Percentiles rank a stretch among this genome's conserved stretches.
Evolutionary conservation across 2,888 invertebrate genomes (phyloP).

Genomic region (Plagodis pulveraria): DNA sequence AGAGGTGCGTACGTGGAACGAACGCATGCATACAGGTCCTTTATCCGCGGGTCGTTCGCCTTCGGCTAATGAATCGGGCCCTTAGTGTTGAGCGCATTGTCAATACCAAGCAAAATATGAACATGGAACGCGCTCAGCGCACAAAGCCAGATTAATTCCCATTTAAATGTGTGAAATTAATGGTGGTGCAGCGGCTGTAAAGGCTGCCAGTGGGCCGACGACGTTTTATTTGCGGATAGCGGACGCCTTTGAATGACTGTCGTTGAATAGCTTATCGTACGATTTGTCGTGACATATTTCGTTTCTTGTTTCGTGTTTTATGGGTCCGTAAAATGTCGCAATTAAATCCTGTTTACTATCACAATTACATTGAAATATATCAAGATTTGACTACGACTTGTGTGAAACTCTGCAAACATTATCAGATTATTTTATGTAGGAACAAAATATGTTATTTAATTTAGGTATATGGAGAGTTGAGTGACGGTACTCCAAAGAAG

Average conservation of each 20-base stretch:
- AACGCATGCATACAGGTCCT: slow-evolving; percentile 68
- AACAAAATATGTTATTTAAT: too few relatives aligned
- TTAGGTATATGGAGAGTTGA: too few relatives aligned
- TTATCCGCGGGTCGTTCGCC: slow-evolving; percentile 78
- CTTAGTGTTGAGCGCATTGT: slow-evolving; percentile 71
- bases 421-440: too few relatives aligned
- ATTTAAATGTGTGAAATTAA: slow-evolving; percentile 76
- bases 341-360: slow-evolving; percentile 17
- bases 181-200: slow-evolving; percentile 54
- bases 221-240: slow-evolving; percentile 51
- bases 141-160: slow-evolving; percentile 78
- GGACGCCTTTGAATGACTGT: slow-evolving; percentile 46
- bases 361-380: slow-evolving; percentile 12
- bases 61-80: slow-evolving; percentile 78
- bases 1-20: slow-evolving; percentile 72
- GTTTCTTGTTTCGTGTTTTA: slow-evolving; percentile 31
- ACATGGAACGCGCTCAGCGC: slow-evolving; percentile 59
- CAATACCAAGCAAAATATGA: slow-evolving; percentile 78
- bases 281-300: slow-evolving; percentile 53
- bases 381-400: not conserved
- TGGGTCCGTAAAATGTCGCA: slow-evolving; percentile 24
- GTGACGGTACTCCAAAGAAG: slow-evolving; percentile 26
- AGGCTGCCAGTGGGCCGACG: slow-evolving; percentile 46
- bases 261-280: slow-evolving; percentile 46
- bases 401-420: too few relatives aligned